Evolutionary conservation across 1,140 invertebrate genomes (phyloP), one percentile per base, ranked within the genome.

Genomic region (Drosophila elegans): DNA sequence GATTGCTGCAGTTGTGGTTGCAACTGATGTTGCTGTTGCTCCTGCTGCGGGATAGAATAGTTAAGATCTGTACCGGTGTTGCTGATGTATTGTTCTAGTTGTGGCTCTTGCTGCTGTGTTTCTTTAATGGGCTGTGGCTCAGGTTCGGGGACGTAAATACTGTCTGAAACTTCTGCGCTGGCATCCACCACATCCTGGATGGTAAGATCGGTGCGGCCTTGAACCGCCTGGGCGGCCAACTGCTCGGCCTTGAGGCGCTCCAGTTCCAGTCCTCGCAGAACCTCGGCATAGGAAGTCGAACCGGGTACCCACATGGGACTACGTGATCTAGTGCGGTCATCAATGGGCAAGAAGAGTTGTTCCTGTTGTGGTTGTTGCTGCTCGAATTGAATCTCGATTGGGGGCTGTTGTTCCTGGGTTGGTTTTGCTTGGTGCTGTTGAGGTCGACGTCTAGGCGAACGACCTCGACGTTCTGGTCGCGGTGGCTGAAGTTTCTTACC

Each of bases 271-370:
- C 96, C 96, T 52, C 94, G 94, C 9, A 97, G 93, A 62, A 97
- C 95, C 91, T 97, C 96, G 5, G 96, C 96, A 89, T 97, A 97
- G 32, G 96, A 94, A 11, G 95, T 95, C 10, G 95, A 95, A 34
- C 95, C 96, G 0, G 95, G 95, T 7, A 93, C 82, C 95, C 95
- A 96, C 68, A 96, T 94, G 12, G 95, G 96, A 92, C 96, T 96
- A 11, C 94, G 94, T 3, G 95, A 96, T 68, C 95, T 93, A 13
- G 91, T 91, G 64, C 94, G 91, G 41, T 91, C 77, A 36, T 93
- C 90, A 0, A 49, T 53, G 0, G 92, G 90, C 3, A 82, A 55
- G 29, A 75, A 76, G 6, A 92, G 88, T 25, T 78, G 73, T 16
- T 88, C 75, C 6, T 76, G 77, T 16, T 73, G 78, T 1, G 71